Evolutionary conservation across 2,113 vertebrate genomes (phyloP).

Genomic region (Coryphaenoides rupestris): DNA sequence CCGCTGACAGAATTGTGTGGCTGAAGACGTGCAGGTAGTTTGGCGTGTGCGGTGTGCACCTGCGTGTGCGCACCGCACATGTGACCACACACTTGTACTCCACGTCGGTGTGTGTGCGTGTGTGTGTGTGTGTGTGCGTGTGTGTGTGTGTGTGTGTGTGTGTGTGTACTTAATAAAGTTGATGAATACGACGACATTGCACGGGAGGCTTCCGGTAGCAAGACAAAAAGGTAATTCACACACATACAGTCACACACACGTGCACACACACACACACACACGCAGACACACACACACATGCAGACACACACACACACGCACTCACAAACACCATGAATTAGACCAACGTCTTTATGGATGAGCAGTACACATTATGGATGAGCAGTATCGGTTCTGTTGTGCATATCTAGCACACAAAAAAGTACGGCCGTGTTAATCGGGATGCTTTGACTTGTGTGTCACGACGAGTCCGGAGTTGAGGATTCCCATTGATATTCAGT

Average conservation of each 20-base stretch:
- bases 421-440: slow-evolving; percentile 49
- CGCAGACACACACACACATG: not conserved
- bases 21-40: not conserved
- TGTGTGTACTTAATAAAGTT: not conserved
- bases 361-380: not conserved
- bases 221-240: not conserved
- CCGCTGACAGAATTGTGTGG: not conserved
- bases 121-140: too few species aligned
- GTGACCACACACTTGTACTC: too few species aligned
- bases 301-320: not conserved
- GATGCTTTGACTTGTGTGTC: slow-evolving; percentile 36
- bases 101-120: not conserved
- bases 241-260: slow-evolving; percentile 1
- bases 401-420: slow-evolving; percentile 5
- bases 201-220: too few species aligned
- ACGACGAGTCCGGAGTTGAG: slow-evolving; percentile 61
- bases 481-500: slow-evolving; percentile 59
- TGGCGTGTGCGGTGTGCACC: too few species aligned
- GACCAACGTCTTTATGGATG: not conserved
- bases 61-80: too few species aligned
- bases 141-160: not conserved
- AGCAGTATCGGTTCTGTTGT: not conserved
- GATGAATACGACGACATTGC: not conserved
- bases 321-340: not conserved
- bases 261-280: slow-evolving; percentile 10